Evolutionary conservation across 1,140 invertebrate species (phyloP), one percentile per base, ranked within the genome.

Genomic region (Habropoda laboriosa): DNA sequence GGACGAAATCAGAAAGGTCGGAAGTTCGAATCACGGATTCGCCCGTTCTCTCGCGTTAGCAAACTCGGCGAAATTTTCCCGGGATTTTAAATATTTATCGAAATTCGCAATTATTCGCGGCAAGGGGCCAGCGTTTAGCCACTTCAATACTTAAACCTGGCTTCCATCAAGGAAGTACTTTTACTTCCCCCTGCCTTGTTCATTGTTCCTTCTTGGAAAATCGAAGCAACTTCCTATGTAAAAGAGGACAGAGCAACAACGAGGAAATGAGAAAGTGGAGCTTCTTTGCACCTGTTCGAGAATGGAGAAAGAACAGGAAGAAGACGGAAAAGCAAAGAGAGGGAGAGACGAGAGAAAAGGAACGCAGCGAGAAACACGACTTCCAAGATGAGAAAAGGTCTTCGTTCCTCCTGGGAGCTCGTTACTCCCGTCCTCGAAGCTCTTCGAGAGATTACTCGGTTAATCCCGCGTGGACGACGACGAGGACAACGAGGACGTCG

Each of bases 351-450:
- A 12, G 16, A 32, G 49, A 45, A 12, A 7, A 51, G 61, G 16
- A 77, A 71, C 80, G 47, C 57, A 68, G n/a, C 30, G 75, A 57
- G 47, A 60, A 49, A 71, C 74, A 71, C 72, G 77, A 80, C 66
- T 86, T 53, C 40, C 76, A 75, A 86, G 83, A 86, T 86, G 85
- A 86, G 83, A 86, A 86, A 86, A 86, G 81, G 75, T 82, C 83
- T 72, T 73, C 85, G 83, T 77, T 70, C 67, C 85, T 57, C 85
- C 42, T 12, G 68, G 83, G 83, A 86, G 79, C 85, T 86, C 85
- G 85, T 86, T 86, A 86, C 83, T 86, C 63, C 61, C 66, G 61
- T 79, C 55, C 83, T 78, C 76, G 68, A 79, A 51, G 83, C 85
- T 82, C 83, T 86, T 66, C 71, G 45, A 82, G 83, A 86, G 83